Conservation (phyloP, 2,797 vertebrate genomes). For the Argyrosomus regius region DNA sequence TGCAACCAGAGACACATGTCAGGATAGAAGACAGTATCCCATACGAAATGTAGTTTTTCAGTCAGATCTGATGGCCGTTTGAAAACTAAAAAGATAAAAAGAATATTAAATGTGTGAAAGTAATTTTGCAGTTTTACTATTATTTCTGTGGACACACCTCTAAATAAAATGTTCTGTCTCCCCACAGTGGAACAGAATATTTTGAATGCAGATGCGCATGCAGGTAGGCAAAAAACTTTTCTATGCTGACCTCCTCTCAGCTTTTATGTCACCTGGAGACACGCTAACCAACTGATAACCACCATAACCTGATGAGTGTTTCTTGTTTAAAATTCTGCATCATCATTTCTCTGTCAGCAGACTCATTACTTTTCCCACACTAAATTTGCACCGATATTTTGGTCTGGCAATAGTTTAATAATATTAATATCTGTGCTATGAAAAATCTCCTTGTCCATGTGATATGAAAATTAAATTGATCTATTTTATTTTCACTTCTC, state of each 20-base stretch:
- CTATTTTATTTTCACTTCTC: constrained; percentile 2
- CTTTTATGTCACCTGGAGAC: constrained; percentile 4
- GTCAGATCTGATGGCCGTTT: background rate
- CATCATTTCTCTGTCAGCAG: background rate
- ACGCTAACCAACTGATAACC: background rate
- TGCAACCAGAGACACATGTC: background rate
- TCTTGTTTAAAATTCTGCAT: background rate
- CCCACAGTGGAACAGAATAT: background rate
- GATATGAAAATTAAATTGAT: background rate
- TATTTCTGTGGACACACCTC: background rate
- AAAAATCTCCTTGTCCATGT: background rate
- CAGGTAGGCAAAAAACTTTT: background rate
- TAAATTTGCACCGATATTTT: background rate
- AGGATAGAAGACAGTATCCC: background rate
- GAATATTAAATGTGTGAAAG: background rate
- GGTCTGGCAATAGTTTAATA: background rate
- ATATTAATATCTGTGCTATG: background rate
- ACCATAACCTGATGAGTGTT: background rate
- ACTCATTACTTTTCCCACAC: background rate
- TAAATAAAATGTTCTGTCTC: background rate
- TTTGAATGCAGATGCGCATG: background rate
- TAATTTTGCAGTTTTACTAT: background rate
- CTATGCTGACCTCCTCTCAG: background rate
- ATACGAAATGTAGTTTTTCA: background rate
- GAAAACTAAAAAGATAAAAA: background rate